Percentiles rank a stretch among this genome's conserved stretches.
Evolutionary conservation across 2,797 vertebrate species (phyloP).

Genomic region (Pangasius larnaudii): DNA sequence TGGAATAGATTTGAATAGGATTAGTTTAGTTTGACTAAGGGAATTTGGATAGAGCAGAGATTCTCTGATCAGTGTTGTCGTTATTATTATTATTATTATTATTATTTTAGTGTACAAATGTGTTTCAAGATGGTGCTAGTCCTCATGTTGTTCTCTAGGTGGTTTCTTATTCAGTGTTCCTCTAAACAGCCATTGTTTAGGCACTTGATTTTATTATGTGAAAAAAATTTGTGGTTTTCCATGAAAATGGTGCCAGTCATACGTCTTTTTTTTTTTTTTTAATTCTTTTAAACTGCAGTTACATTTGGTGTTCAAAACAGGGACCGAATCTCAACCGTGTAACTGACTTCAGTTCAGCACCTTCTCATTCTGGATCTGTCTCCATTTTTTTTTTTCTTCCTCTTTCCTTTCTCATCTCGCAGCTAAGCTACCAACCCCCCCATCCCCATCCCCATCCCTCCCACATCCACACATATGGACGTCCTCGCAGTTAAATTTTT

Average conservation of each 20-base stretch:
- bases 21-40: conserved; percentile 36
- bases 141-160: neutral
- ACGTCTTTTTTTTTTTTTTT: too few relatives aligned
- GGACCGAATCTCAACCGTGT: neutral
- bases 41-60: conserved; percentile 20
- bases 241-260: neutral
- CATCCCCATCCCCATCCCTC: neutral
- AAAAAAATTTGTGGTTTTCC: neutral
- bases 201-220: neutral
- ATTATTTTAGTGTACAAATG: neutral
- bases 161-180: too few relatives aligned
- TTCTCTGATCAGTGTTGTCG: neutral
- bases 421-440: neutral
- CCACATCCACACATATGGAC: neutral
- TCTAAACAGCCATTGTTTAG: neutral
- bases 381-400: neutral
- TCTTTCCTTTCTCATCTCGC: neutral
- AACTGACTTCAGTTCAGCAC: neutral
- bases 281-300: neutral
- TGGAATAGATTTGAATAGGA: conserved; percentile 17
- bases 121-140: neutral
- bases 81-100: neutral
- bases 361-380: neutral
- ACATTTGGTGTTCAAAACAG: neutral
- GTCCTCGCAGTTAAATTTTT: neutral